Base-by-base conservation (phyloP, 1,140 invertebrate genomes). In the Drosophila kikkawai region DNA sequence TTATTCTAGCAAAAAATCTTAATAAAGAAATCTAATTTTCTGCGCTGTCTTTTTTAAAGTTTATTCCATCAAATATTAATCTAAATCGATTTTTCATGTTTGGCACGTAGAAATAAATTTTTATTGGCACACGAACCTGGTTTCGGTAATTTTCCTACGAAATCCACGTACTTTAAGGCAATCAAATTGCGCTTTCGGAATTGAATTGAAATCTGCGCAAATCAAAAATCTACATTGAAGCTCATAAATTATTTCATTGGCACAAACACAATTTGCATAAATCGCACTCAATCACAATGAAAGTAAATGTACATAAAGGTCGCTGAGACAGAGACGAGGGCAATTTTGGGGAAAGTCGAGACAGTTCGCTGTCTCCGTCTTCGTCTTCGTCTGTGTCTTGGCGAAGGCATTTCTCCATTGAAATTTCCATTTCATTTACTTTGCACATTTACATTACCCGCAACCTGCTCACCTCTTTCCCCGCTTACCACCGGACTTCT, bases 351-450 rank as follows among this genome's bases (percentile, higher is more conserved):
- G n/a, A 3, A 60, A 60, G 70, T 47, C 59, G 37, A 48, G 55
- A 45, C 59, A 32, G 45, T 8, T 19, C 29, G 26, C 36, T 26
- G 50, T 55, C 63, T 53, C 37, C 42, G 60, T 36, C 26, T 29
- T 29, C 26, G 61, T 34, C 48, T 50, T 50, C 34, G 58, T 56
- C 47, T 68, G 59, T 67, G 70, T 61, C 66, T 19, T 41, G 19
- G 19, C 15, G 22, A 44, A 15, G 39, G 61, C 61, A 70, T 66
- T 70, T 63, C 44, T 63, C 59, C 42, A 61, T 64, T 82, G 81
- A 81, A 84, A 85, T 90, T 90, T 90, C 85, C 85, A 90, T 85
- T 90, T 90, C 85, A 90, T 90, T 90, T 90, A 85, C 80, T 81
- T 79, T 90, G 48, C 77, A 85, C 85, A 90, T 90, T 90, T 81